Evolutionary conservation across 2,888 invertebrate species (phyloP), one percentile per base, ranked within the genome.

Genomic region (Diarsia mendica): DNA sequence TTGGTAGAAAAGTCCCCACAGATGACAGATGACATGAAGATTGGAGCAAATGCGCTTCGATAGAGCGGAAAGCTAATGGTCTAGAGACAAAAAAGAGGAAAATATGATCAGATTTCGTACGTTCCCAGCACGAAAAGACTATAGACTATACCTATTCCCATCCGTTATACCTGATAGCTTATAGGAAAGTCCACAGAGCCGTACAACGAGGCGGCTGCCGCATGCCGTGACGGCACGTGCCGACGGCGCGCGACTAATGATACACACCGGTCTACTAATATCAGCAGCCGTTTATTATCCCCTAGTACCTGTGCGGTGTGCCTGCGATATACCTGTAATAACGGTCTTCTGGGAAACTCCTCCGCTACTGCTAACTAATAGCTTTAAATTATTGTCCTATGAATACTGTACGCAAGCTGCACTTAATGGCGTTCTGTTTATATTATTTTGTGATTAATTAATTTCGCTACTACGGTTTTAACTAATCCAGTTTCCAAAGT

Each of bases 141-240:
- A 49, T 49, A n/a, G n/a, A n/a, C n/a, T n/a, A n/a, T n/a, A n/a
- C n/a, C n/a, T n/a, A 44, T 72, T 28, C 61, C 10, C 28, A 58
- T 10, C 13, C 11, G n/a, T 33, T 46, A 58, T 15, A 51, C 49
- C 20, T 15, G 23, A 0, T 55, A 20, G 51, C 15, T 18, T n/a
- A 2, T 33, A 20, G 51, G n/a, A 67, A 75, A 69, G 71, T 82
- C 68, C 70, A 65, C 9, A 75, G 66, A 64, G 64, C 13, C 15
- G 48, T 49, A 64, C 53, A 33, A 69, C 67, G 72, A 58, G 51
- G 74, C 82, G 80, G 75, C 90, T 90, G 90, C 88, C 88, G 82
- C 49, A 74, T 90, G 90, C 88, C 89, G 83, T 81, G 80, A 79
- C 83, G 87, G 91, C 93, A 91, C 92, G 93, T 92, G 93, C 91